These are phyloP conservation scores for Teleogryllus oceanicus DNA, from an alignment of 2,888 invertebrate genomes.

Conservation along the genomic window DNA sequence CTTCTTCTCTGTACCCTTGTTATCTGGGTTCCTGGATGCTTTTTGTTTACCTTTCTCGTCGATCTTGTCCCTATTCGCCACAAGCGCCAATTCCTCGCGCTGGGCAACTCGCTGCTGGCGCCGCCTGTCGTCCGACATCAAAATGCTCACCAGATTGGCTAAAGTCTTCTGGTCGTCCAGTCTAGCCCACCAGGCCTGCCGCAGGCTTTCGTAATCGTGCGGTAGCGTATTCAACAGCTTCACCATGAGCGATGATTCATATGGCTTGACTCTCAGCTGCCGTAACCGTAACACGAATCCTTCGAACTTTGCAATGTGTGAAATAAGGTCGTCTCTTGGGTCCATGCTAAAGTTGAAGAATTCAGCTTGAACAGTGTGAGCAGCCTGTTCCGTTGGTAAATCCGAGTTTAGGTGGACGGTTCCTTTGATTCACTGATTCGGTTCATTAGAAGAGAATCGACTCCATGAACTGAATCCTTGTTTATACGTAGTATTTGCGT, in stretches of 20 bases:
- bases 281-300: constrained; percentile 28
- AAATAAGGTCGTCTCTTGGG: constrained; percentile 26
- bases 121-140: constrained; percentile 29
- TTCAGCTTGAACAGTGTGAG: constrained; percentile 25
- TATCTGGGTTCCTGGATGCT: background rate
- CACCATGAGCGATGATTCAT: constrained; percentile 29
- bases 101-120: constrained; percentile 3
- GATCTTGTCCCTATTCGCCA: background rate
- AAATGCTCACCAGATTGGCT: constrained; percentile 26
- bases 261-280: constrained; percentile 30
- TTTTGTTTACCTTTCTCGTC: background rate
- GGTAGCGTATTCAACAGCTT: constrained; percentile 25
- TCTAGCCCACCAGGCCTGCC: constrained; percentile 27
- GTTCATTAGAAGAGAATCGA: too few relatives aligned
- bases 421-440: too few relatives aligned
- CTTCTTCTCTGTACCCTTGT: background rate
- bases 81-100: constrained; percentile 28
- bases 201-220: too few relatives aligned
- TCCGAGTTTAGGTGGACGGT: too few relatives aligned
- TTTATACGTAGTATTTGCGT: too few relatives aligned
- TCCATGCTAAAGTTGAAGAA: constrained; percentile 26
- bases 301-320: constrained; percentile 27
- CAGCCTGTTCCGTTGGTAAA: constrained; percentile 33
- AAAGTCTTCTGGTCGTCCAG: constrained; percentile 21
- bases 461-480: too few relatives aligned